These are phyloP conservation scores for Rhadina sibilatrix DNA, from an alignment of 2,113 vertebrate species.

Conservation along the genomic window DNA sequence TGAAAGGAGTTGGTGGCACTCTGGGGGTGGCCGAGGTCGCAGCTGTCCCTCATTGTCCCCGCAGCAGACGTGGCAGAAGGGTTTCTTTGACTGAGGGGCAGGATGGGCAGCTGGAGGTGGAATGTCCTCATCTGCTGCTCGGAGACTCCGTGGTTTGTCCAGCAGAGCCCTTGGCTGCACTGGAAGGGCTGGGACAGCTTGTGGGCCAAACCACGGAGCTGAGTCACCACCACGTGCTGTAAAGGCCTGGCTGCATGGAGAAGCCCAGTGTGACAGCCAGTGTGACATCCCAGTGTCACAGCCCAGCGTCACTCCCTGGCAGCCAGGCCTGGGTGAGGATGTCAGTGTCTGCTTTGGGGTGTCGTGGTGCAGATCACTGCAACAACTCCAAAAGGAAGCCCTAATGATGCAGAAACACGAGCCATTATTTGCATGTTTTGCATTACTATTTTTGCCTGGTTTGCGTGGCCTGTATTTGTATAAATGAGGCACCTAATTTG, in stretches of 20 bases:
- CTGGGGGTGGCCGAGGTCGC: rapidly evolving
- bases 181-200: background rate
- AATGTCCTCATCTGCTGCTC: background rate
- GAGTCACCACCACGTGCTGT: background rate
- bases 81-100: background rate
- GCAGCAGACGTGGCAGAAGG: background rate
- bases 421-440: background rate
- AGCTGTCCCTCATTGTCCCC: background rate
- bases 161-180: background rate
- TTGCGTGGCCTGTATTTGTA: background rate
- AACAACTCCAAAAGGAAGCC: background rate
- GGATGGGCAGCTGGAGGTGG: background rate
- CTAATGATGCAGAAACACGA: background rate
- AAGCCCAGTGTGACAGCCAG: background rate
- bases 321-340: background rate
- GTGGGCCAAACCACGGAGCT: background rate
- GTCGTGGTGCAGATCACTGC: background rate
- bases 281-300: background rate
- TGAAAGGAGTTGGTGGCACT: background rate
- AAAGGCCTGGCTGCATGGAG: background rate
- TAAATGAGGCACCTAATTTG: background rate
- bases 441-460: background rate
- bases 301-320: background rate
- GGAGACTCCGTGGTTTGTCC: background rate
- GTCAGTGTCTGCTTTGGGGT: rapidly evolving